Percentiles rank a stretch among this genome's conserved stretches.
phyloP scores from a whole-genome alignment of 2,113 vertebrate species.

The Benitochromis conjunctus region DNA sequence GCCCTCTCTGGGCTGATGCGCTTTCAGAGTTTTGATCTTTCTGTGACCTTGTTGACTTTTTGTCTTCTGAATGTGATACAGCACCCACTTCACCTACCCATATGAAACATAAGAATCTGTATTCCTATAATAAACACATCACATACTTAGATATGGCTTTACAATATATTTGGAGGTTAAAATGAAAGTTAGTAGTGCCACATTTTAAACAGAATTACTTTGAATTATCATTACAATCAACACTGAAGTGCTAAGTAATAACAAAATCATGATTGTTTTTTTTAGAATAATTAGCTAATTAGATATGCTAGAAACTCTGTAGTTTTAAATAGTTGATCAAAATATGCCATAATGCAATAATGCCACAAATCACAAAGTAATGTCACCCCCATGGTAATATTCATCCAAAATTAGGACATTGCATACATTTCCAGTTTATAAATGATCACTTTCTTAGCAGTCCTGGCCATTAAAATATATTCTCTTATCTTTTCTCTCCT shows the following conservation, averaged over 20 bases:
- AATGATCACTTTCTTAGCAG: not conserved
- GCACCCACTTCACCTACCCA: not conserved
- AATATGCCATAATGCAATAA: not conserved
- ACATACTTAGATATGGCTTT: not conserved
- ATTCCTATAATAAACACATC: not conserved
- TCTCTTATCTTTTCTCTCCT: not conserved
- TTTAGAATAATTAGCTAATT: not conserved
- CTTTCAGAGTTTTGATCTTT: not conserved
- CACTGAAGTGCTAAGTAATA: not conserved
- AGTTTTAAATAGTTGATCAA: accelerated
- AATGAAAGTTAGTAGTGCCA: not conserved
- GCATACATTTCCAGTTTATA: not conserved
- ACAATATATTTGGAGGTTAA: not conserved
- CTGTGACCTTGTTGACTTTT: constrained; percentile 3
- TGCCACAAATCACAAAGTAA: not conserved
- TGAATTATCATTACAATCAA: not conserved
- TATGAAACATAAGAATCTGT: not conserved
- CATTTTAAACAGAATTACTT: not conserved
- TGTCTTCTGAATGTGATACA: not conserved
- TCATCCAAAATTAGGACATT: not conserved
- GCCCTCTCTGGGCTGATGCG: not conserved
- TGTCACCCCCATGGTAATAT: not conserved
- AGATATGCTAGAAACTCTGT: not conserved
- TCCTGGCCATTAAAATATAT: not conserved
- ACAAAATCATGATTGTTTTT: not conserved